Base-by-base conservation (phyloP, 2,113 vertebrate genomes). In the Dryoscopus gambensis region DNA sequence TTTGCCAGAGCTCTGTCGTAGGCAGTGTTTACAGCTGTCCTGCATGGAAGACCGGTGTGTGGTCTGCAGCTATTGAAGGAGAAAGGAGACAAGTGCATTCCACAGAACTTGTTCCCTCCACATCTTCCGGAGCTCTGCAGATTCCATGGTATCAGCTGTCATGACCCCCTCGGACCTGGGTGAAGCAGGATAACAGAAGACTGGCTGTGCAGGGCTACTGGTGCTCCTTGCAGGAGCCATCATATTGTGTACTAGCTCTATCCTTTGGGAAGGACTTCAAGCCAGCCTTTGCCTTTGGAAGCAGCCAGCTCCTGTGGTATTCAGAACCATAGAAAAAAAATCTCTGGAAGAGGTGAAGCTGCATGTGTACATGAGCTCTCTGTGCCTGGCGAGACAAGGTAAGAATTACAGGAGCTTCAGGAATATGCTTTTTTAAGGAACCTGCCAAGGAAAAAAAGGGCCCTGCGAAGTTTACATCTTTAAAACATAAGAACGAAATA, bases 11-110 rank as follows among this genome's bases (percentile, higher is more conserved):
- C 92, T 94, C 93, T 83, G 25, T 96, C 46, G 4, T 87, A 96
- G 91, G 84, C 63, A 11, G 85, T 64, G 81, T 97, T 97, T 97
- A 96, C 93, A 97, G 89, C 77, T 96, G 88, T 95, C 97, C 83
- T 23, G 64, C 76, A 65, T 14, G 81, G 95, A 80, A 39, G 17
- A 86, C 76, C 8, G 57, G 93, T 93, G 85, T 97, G 97, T 97
- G 97, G 97, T 97, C 94, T 84, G 85, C 84, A 93, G 90, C 68
- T 69, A 89, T 93, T 6, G 55, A 77, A 57, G 64, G 87, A 91
- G 81, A 90, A 83, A 56, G 3, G n/a, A 95, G 84, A 82, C 91
- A 95, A 96, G 90, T 92, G 75, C 77, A 83, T 86, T 80, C 64
- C 78, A 37, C 11, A 42, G 53, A 69, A 73, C 76, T 74, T 90